Percentiles rank a stretch among this genome's conserved stretches.
phyloP scores from a whole-genome alignment of 2,888 invertebrate species.

The Gastracanthus pulcherrimus region DNA sequence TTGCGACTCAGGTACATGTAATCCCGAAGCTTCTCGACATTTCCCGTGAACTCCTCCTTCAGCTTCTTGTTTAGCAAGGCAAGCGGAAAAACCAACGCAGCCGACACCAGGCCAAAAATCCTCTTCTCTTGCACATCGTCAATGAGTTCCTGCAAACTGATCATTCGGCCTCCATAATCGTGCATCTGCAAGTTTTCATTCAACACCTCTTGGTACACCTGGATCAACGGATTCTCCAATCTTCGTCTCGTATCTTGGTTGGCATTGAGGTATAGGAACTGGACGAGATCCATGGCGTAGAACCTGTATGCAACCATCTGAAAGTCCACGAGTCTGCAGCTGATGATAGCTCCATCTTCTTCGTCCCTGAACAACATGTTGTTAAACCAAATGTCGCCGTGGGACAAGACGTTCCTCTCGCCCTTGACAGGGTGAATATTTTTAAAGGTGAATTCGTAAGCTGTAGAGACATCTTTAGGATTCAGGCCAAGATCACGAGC shows the following conservation, averaged over 20 bases:
- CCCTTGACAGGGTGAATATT: background rate
- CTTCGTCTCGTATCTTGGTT: background rate
- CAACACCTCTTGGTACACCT: background rate
- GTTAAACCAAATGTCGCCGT: slow-evolving; percentile 37
- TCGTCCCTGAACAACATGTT: slow-evolving; percentile 34
- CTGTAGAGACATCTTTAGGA: background rate
- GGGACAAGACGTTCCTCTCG: slow-evolving; percentile 9
- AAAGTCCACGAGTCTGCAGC: background rate
- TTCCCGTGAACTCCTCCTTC: background rate
- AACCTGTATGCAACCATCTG: background rate
- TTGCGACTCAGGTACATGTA: background rate
- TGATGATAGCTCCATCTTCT: background rate
- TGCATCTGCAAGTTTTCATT: background rate
- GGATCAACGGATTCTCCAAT: background rate
- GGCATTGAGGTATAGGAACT: background rate
- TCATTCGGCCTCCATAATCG: background rate
- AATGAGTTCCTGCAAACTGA: background rate
- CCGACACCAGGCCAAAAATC: background rate
- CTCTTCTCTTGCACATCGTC: background rate
- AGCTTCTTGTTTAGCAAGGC: background rate
- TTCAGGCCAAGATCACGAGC: background rate
- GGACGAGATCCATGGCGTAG: background rate
- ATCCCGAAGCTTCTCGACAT: background rate
- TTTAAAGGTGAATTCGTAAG: background rate
- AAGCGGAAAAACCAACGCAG: background rate